Percentiles rank a stretch among this genome's conserved stretches.
These are phyloP conservation scores for Zonitis immaculata DNA, from an alignment of 2,888 invertebrate genomes.

Conservation along the genomic window DNA sequence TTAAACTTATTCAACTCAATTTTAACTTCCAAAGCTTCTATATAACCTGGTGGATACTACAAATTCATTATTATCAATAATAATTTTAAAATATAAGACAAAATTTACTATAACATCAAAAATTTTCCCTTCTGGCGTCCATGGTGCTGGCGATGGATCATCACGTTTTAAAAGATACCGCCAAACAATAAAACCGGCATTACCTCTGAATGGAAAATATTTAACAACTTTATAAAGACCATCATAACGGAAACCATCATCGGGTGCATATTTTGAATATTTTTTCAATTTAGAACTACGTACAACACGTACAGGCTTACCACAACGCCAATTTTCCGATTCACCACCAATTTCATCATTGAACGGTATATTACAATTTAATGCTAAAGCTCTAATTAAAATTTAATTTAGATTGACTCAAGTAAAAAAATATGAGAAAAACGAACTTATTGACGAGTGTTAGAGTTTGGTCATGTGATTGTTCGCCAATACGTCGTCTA, in stretches of 20 bases:
- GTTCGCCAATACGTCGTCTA: conserved; percentile 67
- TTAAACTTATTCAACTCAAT: conserved; percentile 36
- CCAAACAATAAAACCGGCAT: conserved; percentile 77
- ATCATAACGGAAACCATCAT: conserved; percentile 74
- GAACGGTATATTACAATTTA: conserved; percentile 70
- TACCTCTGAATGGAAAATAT: conserved; percentile 73
- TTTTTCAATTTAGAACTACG: conserved; percentile 69
- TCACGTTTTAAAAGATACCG: conserved; percentile 71
- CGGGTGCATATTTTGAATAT: conserved; percentile 74
- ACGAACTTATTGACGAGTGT: conserved; percentile 69
- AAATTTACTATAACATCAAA: conserved; percentile 46
- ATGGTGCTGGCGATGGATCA: conserved; percentile 73
- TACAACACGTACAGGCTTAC: conserved; percentile 75
- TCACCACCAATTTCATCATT: conserved; percentile 61
- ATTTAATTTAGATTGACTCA: conserved; percentile 1
- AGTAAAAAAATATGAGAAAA: conserved; percentile 6
- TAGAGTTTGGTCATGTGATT: conserved; percentile 73
- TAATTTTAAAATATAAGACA: too few relatives aligned
- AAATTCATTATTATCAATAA: too few relatives aligned
- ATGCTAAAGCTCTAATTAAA: conserved; percentile 58
- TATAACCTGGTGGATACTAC: conserved; percentile 70
- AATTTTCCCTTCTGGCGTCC: conserved; percentile 66
- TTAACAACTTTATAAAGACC: conserved; percentile 84
- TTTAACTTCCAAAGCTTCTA: conserved; percentile 59
- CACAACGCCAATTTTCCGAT: conserved; percentile 65